A percentile compares a stretch with the other conserved stretches of the same genome.
phyloP scores from a whole-genome alignment of 2,797 vertebrate species.

The Kryptopterus vitreolus region DNA sequence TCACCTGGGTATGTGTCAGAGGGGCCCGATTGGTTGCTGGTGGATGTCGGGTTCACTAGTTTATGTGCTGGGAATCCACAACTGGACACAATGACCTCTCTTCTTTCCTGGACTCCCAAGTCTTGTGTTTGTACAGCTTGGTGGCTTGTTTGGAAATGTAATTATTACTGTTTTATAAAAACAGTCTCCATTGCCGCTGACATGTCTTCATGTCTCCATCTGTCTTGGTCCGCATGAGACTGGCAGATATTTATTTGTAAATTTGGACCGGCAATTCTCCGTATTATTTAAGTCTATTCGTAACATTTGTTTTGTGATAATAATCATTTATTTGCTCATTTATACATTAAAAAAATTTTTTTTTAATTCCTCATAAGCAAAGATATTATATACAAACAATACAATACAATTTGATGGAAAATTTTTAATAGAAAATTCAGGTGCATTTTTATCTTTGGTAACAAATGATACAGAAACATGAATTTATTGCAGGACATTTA shows the following conservation, averaged over 20 bases:
- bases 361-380: constrained; percentile 45
- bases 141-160: constrained; percentile 58
- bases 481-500: constrained; percentile 33
- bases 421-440: constrained; percentile 44
- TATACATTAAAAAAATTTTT: too few relatives aligned
- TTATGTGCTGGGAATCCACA: constrained; percentile 46
- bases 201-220: constrained; percentile 50
- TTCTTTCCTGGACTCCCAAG: constrained; percentile 60
- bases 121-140: constrained; percentile 69
- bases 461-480: constrained; percentile 25
- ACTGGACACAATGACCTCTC: constrained; percentile 59
- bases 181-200: constrained; percentile 56
- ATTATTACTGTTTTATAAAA: constrained; percentile 68
- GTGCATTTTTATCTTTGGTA: constrained; percentile 48
- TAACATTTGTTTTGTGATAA: constrained; percentile 31
- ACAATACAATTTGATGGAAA: constrained; percentile 52
- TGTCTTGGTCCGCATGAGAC: constrained; percentile 19
- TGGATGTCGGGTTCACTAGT: constrained; percentile 42
- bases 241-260: constrained; percentile 26
- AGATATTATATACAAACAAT: constrained; percentile 53
- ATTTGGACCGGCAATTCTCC: not conserved
- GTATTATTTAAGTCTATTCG: not conserved
- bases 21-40: constrained; percentile 50
- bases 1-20: constrained; percentile 56
- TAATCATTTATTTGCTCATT: not conserved